Percentiles rank a stretch among this genome's conserved stretches.
Conservation (phyloP, 2,888 invertebrate species). For the Rhimphoctona megacephalus region DNA sequence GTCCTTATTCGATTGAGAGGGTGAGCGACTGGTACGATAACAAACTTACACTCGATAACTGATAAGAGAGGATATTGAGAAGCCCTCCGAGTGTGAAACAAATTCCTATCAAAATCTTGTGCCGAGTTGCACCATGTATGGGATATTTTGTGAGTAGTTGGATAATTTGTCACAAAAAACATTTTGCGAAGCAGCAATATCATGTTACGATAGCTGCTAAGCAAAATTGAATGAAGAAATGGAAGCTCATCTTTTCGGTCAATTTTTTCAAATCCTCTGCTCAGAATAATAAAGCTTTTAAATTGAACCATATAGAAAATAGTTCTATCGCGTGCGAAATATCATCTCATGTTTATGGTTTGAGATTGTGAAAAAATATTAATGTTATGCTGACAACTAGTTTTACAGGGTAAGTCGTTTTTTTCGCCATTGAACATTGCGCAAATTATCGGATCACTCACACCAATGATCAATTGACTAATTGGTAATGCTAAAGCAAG, state of each 20-base stretch:
- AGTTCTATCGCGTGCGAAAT: background rate
- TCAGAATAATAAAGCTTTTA: background rate
- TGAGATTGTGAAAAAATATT: constrained; percentile 20
- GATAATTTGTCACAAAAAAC: background rate
- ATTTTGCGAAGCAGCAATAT: background rate
- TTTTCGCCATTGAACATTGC: constrained; percentile 11
- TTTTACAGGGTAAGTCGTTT: constrained; percentile 25
- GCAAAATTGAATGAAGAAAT: background rate
- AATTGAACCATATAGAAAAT: background rate
- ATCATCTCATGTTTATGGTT: background rate
- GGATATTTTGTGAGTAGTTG: background rate
- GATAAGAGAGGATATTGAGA: constrained; percentile 27
- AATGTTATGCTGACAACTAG: constrained; percentile 32
- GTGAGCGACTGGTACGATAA: constrained; percentile 33
- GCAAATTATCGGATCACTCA: constrained; percentile 28
- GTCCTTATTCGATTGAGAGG: background rate
- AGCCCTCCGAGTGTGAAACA: constrained; percentile 1
- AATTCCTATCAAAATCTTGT: background rate
- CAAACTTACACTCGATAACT: constrained; percentile 13
- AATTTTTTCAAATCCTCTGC: background rate
- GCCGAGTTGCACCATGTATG: background rate
- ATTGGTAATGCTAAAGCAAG: constrained; percentile 29
- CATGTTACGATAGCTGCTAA: background rate
- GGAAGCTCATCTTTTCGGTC: no score
- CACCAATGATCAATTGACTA: constrained; percentile 33